Evolutionary conservation across 2,888 invertebrate genomes (phyloP).

Genomic region (Nomada ferruginata): DNA sequence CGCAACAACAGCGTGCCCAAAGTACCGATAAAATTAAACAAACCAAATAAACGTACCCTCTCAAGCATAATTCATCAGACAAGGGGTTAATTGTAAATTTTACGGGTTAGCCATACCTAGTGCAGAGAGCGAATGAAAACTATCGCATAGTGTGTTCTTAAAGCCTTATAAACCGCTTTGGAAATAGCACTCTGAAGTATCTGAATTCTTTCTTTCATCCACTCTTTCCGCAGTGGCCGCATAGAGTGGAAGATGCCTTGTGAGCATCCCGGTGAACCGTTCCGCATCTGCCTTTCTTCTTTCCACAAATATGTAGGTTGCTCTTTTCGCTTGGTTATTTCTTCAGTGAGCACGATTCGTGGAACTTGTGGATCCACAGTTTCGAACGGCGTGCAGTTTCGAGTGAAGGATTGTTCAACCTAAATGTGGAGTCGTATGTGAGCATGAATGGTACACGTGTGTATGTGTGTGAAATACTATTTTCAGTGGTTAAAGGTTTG

Average conservation of each 20-base stretch:
- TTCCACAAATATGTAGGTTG: conserved; percentile 46
- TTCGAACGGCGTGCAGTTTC: not conserved
- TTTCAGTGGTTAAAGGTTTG: too few species aligned
- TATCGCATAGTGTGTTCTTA: conserved; percentile 33
- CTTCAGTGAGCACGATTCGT: conserved; percentile 19
- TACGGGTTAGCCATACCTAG: too few species aligned
- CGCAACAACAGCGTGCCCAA: too few species aligned
- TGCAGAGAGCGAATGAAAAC: conserved; percentile 16
- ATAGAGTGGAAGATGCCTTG: conserved; percentile 44
- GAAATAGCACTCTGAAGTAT: conserved; percentile 45
- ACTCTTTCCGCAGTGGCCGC: conserved; percentile 17
- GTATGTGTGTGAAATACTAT: too few species aligned
- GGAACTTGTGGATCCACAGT: not conserved
- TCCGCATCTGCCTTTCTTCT: conserved; percentile 39
- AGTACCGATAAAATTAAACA: too few species aligned
- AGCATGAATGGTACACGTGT: not conserved
- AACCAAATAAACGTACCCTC: too few species aligned
- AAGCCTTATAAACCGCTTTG: conserved; percentile 49
- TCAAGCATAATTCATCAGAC: too few species aligned
- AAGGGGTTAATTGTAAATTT: too few species aligned
- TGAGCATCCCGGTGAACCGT: conserved; percentile 37
- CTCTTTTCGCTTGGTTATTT: conserved; percentile 30
- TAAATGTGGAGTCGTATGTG: not conserved
- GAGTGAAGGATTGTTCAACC: conserved; percentile 9
- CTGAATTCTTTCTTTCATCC: conserved; percentile 45